These are phyloP conservation scores for Propithecus deckenii DNA, from an alignment of 2,797 vertebrate genomes.

Conservation along the genomic window DNA sequence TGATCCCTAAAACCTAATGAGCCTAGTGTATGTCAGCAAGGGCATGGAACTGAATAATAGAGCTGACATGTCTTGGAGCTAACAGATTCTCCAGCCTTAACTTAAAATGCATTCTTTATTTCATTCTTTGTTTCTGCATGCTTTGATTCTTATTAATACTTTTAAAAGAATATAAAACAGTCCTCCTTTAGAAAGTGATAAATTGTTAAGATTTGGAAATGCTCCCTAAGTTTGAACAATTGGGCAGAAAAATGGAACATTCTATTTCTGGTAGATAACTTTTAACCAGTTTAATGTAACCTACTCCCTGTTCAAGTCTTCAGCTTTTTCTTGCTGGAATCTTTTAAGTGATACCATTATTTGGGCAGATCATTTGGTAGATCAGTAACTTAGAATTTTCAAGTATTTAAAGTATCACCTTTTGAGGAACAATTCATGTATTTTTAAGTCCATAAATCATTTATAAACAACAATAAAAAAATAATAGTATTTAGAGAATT, in stretches of 20 bases:
- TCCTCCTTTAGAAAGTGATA: slow-evolving; percentile 80
- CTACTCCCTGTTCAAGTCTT: not conserved
- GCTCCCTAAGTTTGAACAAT: not conserved
- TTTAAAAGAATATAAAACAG: slow-evolving; percentile 65
- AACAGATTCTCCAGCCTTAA: slow-evolving; percentile 59
- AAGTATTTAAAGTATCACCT: not conserved
- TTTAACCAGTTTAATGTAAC: slow-evolving; percentile 8
- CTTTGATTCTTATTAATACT: slow-evolving; percentile 68
- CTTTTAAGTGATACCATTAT: slow-evolving; percentile 48
- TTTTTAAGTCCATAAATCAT: not conserved
- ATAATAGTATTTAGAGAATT: slow-evolving; percentile 15
- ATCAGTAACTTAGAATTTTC: slow-evolving; percentile 26
- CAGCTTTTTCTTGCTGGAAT: not conserved
- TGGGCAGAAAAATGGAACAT: not conserved
- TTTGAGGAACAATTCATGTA: not conserved
- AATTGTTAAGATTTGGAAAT: slow-evolving; percentile 37
- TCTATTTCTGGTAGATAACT: not conserved
- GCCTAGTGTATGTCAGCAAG: slow-evolving; percentile 9
- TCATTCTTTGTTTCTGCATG: slow-evolving; percentile 83
- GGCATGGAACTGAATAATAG: slow-evolving; percentile 54
- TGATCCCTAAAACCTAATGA: slow-evolving; percentile 23
- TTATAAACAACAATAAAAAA: slow-evolving; percentile 33
- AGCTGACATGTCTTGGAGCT: not conserved
- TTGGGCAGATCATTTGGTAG: not conserved
- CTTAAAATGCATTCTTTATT: slow-evolving; percentile 67